These are phyloP conservation scores for Podabrus alpinus DNA, from an alignment of 2,888 invertebrate species.

Conservation along the genomic window DNA sequence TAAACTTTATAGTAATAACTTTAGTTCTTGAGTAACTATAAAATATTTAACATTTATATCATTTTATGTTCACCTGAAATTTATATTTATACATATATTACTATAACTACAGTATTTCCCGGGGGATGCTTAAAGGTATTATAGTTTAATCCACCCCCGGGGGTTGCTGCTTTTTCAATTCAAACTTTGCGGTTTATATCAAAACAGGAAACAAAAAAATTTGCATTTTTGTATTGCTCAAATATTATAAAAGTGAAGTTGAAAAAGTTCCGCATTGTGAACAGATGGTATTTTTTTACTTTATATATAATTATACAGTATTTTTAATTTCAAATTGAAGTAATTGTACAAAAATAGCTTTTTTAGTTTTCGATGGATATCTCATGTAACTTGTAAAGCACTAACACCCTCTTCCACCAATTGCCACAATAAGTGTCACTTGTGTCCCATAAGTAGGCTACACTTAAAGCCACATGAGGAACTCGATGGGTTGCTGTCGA, in stretches of 20 bases:
- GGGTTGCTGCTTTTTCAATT: not conserved
- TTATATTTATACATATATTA: not conserved
- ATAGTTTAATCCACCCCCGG: not conserved
- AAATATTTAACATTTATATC: not conserved
- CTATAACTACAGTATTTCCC: not conserved
- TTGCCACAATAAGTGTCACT: not conserved
- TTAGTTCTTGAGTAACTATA: not conserved
- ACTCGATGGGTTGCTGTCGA: not conserved
- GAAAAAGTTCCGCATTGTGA: not conserved
- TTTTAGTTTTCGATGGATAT: not conserved
- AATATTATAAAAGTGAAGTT: not conserved
- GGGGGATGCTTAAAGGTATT: not conserved
- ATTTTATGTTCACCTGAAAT: not conserved
- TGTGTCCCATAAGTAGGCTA: not conserved
- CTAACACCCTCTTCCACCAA: not conserved
- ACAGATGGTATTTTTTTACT: not conserved
- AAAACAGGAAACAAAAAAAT: not conserved
- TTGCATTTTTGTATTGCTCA: not conserved
- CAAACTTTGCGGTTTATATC: not conserved
- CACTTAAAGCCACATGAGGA: not conserved
- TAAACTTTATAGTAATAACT: not conserved
- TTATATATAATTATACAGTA: not conserved
- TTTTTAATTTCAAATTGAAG: not conserved
- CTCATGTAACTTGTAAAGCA: not conserved
- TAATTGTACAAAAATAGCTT: not conserved